These are phyloP conservation scores for Holothuria glaberrima DNA, from an alignment of 35 echinoderm and acorn worm genomes.

Conservation along the genomic window DNA sequence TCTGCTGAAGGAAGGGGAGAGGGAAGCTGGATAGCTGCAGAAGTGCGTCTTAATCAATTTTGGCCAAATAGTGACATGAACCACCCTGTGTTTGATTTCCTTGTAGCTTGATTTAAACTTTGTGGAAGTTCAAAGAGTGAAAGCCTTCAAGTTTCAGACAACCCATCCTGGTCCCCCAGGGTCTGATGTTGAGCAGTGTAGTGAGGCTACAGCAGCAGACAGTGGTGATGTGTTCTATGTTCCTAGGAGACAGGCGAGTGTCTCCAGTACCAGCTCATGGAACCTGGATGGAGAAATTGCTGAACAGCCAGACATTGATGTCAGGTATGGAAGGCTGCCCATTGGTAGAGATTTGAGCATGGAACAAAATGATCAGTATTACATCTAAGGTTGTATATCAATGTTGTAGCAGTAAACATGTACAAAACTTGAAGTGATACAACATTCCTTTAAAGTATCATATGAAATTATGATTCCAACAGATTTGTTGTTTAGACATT, in stretches of 20 bases:
- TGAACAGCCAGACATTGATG: slow-evolving; percentile 80
- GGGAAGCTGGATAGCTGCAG: too few species aligned
- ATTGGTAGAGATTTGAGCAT: too few species aligned
- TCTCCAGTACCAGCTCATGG: slow-evolving; percentile 85
- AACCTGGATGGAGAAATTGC: slow-evolving; percentile 92
- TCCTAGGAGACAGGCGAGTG: slow-evolving; percentile 43
- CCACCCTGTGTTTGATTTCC: background rate
- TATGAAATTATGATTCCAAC: too few species aligned
- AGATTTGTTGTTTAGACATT: too few species aligned
- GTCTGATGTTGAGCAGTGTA: slow-evolving; percentile 12
- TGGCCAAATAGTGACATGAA: too few species aligned
- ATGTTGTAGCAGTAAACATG: too few species aligned
- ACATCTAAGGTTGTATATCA: too few species aligned
- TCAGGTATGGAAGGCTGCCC: slow-evolving; percentile 50
- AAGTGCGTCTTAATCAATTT: too few species aligned
- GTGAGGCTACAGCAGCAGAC: slow-evolving; percentile 1
- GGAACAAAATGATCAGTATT: too few species aligned
- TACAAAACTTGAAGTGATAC: too few species aligned
- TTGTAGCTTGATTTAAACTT: slow-evolving; percentile 85
- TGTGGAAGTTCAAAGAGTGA: slow-evolving; percentile 87
- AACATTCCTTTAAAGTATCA: too few species aligned
- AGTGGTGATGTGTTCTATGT: slow-evolving; percentile 6
- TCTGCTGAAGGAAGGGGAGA: too few species aligned
- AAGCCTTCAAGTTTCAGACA: slow-evolving; percentile 84
- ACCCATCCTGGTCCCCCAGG: slow-evolving; percentile 18